A percentile compares a stretch with the other conserved stretches of the same genome.
Conservation (phyloP, 1,140 invertebrate genomes). For the Aporrectodea caliginosa region DNA sequence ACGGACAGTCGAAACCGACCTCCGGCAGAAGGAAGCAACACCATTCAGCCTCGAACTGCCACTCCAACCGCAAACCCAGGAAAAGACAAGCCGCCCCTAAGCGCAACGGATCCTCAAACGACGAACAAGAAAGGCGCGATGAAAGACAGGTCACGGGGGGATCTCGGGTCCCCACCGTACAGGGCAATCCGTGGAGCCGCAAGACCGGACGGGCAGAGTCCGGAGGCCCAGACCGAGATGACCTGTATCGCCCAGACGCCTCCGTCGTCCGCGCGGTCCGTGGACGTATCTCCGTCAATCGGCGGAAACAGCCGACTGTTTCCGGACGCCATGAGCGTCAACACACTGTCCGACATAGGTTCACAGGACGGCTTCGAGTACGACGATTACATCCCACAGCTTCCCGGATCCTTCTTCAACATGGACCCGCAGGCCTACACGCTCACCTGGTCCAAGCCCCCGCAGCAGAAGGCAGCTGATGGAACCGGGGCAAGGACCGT, state of each 20-base stretch:
- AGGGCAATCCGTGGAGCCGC: too few relatives aligned
- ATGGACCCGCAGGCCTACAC: constrained; percentile 34
- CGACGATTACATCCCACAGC: constrained; percentile 29
- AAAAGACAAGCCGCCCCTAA: too few relatives aligned
- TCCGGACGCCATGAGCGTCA: neutral
- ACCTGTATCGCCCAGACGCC: neutral
- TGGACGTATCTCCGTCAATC: neutral
- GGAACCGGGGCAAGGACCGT: neutral
- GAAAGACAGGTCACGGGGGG: too few relatives aligned
- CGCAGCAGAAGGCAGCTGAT: neutral
- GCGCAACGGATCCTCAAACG: too few relatives aligned
- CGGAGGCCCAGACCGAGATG: neutral
- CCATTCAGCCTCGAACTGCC: too few relatives aligned
- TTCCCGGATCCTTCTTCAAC: constrained; percentile 33
- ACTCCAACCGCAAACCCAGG: too few relatives aligned
- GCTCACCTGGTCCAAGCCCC: constrained; percentile 31
- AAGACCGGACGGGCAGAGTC: neutral
- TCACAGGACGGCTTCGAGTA: constrained; percentile 27
- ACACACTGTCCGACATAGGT: neutral
- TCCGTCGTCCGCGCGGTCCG: neutral
- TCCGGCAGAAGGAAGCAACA: too few relatives aligned
- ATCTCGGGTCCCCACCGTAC: too few relatives aligned
- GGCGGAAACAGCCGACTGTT: neutral
- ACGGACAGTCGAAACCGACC: too few relatives aligned
- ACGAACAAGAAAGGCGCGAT: too few relatives aligned